phyloP scores from a whole-genome alignment of 2,888 invertebrate genomes.

The Uropetala carovei region DNA sequence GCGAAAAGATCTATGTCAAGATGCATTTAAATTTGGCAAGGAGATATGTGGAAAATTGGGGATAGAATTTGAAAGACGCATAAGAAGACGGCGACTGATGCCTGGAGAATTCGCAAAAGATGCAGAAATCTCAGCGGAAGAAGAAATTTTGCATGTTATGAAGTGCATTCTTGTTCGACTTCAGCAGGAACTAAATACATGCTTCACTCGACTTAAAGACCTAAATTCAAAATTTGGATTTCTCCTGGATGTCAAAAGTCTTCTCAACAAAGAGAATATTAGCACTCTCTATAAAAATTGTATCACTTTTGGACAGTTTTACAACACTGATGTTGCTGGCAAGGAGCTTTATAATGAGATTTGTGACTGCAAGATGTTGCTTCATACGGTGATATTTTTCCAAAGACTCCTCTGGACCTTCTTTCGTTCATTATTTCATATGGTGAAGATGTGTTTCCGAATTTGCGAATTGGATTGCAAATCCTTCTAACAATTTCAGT shows the following conservation, averaged over 20 bases:
- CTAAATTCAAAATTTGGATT: not conserved
- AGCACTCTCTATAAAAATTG: not conserved
- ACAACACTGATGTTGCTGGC: constrained; percentile 38
- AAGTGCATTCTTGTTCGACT: too few species aligned
- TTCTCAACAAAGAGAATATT: not conserved
- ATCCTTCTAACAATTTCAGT: constrained; percentile 36
- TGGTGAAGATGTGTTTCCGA: constrained; percentile 29
- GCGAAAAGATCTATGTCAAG: too few species aligned
- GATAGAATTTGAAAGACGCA: too few species aligned
- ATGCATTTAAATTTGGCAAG: too few species aligned
- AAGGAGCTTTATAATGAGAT: constrained; percentile 35
- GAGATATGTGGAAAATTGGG: too few species aligned
- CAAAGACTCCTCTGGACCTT: not conserved
- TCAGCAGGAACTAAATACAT: not conserved
- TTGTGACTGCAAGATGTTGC: constrained; percentile 24
- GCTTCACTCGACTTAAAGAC: not conserved
- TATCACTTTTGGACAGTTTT: constrained; percentile 13
- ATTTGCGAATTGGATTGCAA: constrained; percentile 39
- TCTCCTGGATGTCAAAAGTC: not conserved
- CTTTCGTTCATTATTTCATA: not conserved
- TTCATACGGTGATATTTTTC: not conserved
- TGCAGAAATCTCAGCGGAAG: too few species aligned
- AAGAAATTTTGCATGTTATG: too few species aligned
- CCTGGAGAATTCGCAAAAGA: too few species aligned
- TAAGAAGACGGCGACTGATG: too few species aligned